Evolutionary conservation across 2,888 invertebrate genomes (phyloP), one percentile per base, ranked within the genome.

Genomic region (Pinctada fucata): DNA sequence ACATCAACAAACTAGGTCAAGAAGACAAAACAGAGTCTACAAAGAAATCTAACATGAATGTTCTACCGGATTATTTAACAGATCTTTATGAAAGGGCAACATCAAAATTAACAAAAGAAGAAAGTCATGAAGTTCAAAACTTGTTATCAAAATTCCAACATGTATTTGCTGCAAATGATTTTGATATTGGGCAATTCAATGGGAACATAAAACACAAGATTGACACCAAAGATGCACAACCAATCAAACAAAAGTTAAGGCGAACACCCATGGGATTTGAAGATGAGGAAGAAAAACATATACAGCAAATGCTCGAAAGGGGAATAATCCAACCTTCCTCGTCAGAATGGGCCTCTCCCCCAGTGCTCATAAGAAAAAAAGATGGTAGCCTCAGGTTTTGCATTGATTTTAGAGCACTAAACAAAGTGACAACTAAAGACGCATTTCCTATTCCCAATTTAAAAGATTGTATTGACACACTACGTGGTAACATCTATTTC

Each of bases 191-290:
- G 31, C 69, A 45, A 16, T 81, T 78, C 67, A 79, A 74, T 64
- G 78, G 75, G 3, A 68, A 67, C 3, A 80, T 83, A 52, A 45
- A 80, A 65, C 83, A 83, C 49, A 49, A 31, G 6, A 83, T 83
- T n/a, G 78, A 82, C 51, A 82, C 79, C 10, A 73, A 76, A 3
- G 51, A 74, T 31, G 78, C 78, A 3, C 72, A 48, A 69, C 83
- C 79, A 13, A 69, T 79, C 13, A 70, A 74, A 70, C 77, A 72
- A 52, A 73, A 48, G 45, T 50, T 79, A 49, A 49, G 72, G 31
- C 51, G 81, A 66, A 78, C 78, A 6, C 81, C 83, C 5, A 13
- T 78, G 8, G 75, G 79, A 5, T 81, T 81, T 70, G 77, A 83
- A 65, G 13, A 68, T 2, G 81, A 81, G 58, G 78, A 75, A 58